phyloP scores from a whole-genome alignment of 2,888 invertebrate species.

The Habrosyne pyritoides region DNA sequence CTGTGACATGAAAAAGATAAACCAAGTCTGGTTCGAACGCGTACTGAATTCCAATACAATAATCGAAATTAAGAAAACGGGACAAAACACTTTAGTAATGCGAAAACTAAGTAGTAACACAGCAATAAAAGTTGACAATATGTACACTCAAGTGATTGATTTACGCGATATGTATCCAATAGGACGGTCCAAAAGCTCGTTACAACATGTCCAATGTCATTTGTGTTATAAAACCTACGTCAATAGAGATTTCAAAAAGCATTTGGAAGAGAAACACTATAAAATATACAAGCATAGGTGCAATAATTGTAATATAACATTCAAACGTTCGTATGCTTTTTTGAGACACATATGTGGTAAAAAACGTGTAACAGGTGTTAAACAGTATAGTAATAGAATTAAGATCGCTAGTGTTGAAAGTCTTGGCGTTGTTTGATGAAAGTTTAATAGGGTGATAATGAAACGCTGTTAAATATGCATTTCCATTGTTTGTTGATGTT shows the following conservation, averaged over 20 bases:
- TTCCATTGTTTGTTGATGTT: too few species aligned
- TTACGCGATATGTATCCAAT: constrained; percentile 37
- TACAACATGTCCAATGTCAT: constrained; percentile 15
- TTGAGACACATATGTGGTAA: constrained; percentile 21
- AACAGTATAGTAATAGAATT: neutral
- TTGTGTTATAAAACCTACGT: constrained; percentile 18
- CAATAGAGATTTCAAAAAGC: constrained; percentile 25
- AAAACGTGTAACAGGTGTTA: constrained; percentile 5
- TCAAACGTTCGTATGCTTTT: constrained; percentile 30
- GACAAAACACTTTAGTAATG: constrained; percentile 45
- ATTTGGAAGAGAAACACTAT: constrained; percentile 27
- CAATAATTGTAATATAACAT: constrained; percentile 30
- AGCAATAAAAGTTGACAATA: constrained; percentile 33
- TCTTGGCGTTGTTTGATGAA: neutral
- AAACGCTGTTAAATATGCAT: too few species aligned
- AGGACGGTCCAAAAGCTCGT: neutral
- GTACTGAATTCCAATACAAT: constrained; percentile 49
- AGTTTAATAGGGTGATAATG: too few species aligned
- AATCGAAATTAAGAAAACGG: constrained; percentile 55
- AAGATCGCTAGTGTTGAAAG: constrained; percentile 1
- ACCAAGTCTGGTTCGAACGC: constrained; percentile 63
- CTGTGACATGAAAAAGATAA: constrained; percentile 44
- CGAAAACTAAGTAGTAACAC: constrained; percentile 28
- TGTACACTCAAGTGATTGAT: constrained; percentile 32
- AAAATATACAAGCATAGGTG: constrained; percentile 27